phyloP scores from a whole-genome alignment of 2,113 vertebrate genomes.

The Megaceryle maxima region DNA sequence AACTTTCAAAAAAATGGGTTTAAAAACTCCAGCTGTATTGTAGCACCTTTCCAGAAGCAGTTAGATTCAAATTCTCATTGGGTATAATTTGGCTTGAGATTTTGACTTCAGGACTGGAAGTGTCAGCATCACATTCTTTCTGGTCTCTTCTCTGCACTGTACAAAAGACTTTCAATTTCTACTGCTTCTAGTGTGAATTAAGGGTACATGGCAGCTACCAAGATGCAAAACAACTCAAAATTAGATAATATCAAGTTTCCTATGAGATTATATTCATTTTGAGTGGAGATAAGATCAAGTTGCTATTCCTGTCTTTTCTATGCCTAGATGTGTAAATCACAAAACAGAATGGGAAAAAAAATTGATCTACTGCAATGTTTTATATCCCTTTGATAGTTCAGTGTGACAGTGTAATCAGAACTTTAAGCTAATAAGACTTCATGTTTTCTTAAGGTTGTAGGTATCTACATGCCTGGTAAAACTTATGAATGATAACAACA shows the following conservation, averaged over 20 bases:
- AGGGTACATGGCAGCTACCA: not conserved
- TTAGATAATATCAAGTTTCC: not conserved
- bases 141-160: not conserved
- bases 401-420: not conserved
- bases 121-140: not conserved
- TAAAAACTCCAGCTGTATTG: not conserved
- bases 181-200: not conserved
- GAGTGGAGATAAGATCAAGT: not conserved
- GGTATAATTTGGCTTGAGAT: not conserved
- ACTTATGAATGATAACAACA: not conserved
- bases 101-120: not conserved
- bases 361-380: not conserved
- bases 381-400: not conserved
- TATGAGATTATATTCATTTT: not conserved
- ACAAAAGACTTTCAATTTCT: not conserved
- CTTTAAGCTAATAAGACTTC: not conserved
- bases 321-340: not conserved
- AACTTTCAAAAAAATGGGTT: not conserved
- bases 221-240: not conserved
- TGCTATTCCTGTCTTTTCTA: not conserved
- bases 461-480: not conserved
- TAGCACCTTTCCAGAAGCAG: not conserved
- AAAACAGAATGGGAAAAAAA: not conserved
- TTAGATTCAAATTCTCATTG: not conserved
- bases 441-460: not conserved